phyloP scores from a whole-genome alignment of 2,888 invertebrate genomes.

The Ryuthela nishihirai region DNA sequence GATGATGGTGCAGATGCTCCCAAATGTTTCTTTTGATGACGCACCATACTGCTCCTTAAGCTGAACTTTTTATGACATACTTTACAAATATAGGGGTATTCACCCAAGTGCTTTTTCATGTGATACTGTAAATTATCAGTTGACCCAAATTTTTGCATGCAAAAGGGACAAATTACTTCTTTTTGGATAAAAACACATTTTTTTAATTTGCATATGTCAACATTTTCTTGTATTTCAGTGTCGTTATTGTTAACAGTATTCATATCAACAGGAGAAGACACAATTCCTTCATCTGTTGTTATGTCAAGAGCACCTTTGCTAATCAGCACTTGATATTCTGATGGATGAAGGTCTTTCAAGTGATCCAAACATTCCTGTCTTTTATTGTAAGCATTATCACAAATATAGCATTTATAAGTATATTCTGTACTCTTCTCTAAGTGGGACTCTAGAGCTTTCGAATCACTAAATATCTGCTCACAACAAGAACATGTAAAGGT shows the following conservation, averaged over 20 bases:
- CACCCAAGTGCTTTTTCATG: not conserved
- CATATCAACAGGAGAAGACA: not conserved
- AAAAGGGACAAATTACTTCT: too few relatives aligned
- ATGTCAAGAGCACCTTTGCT: not conserved
- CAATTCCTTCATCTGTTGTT: not conserved
- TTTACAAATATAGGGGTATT: too few relatives aligned
- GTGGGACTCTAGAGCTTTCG: too few relatives aligned
- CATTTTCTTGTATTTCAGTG: not conserved
- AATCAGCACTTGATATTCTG: conserved; percentile 1
- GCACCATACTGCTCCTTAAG: too few relatives aligned
- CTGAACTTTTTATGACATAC: too few relatives aligned
- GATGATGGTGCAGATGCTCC: too few relatives aligned
- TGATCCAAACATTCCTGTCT: conserved; percentile 4
- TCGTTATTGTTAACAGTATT: not conserved
- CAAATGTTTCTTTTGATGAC: too few relatives aligned
- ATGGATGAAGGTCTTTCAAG: conserved; percentile 12
- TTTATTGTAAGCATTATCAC: conserved; percentile 3
- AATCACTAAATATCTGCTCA: too few relatives aligned
- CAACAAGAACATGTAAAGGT: too few relatives aligned
- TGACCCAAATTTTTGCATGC: too few relatives aligned
- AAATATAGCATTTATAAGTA: conserved; percentile 5
- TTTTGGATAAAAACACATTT: too few relatives aligned
- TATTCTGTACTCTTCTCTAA: not conserved
- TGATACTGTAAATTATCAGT: not conserved
- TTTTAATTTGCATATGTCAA: not conserved